phyloP scores from a whole-genome alignment of 2,113 vertebrate genomes.

The Rattus rattus region DNA sequence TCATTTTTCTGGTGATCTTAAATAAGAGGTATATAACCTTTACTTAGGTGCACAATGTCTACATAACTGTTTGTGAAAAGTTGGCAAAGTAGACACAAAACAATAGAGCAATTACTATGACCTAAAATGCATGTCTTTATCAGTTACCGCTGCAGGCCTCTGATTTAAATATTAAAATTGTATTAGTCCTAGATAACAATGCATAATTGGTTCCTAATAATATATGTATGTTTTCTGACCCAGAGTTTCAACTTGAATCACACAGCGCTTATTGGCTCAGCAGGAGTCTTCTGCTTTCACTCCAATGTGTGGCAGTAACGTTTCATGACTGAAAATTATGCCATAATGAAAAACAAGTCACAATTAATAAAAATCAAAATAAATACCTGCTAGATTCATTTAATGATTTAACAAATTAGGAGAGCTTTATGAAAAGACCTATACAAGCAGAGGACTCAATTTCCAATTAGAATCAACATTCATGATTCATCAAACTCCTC shows the following conservation, averaged over 20 bases:
- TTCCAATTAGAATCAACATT: slow-evolving; percentile 86
- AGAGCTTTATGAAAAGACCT: slow-evolving; percentile 86
- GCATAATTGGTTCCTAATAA: not conserved
- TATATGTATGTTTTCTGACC: not conserved
- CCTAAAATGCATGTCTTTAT: not conserved
- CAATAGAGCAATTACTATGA: not conserved
- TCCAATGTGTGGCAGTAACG: slow-evolving; percentile 86
- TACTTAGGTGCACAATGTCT: not conserved
- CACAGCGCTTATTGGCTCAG: not conserved
- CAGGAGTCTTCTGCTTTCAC: slow-evolving; percentile 80
- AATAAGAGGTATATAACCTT: not conserved
- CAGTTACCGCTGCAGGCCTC: not conserved
- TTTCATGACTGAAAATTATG: slow-evolving; percentile 95
- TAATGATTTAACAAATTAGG: slow-evolving; percentile 91
- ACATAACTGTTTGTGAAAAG: not conserved
- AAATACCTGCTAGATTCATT: slow-evolving; percentile 92
- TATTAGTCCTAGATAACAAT: not conserved
- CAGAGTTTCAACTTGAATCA: not conserved
- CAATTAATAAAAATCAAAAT: slow-evolving; percentile 96
- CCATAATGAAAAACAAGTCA: slow-evolving; percentile 97
- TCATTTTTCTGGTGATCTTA: not conserved
- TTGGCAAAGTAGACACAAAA: not conserved
- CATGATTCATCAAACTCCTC: slow-evolving; percentile 61
- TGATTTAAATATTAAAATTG: not conserved
- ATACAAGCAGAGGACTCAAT: slow-evolving; percentile 83